Conservation (phyloP, 2,888 invertebrate genomes). For the Slavum lentiscoides region DNA sequence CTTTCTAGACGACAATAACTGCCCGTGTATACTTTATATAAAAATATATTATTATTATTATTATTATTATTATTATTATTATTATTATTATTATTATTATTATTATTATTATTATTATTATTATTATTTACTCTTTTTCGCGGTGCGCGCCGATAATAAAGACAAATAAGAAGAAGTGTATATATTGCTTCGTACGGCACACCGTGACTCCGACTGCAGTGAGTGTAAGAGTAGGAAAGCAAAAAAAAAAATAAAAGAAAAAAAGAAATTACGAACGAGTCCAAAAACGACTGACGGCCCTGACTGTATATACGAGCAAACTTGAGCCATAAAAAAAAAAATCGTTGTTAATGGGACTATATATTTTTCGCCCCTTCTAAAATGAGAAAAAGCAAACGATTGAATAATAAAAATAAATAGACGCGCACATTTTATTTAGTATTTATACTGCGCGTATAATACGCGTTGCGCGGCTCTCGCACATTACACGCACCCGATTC, state of each 20-base stretch:
- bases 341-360: constrained; percentile 32
- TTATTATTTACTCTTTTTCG: constrained; percentile 6
- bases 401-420: constrained; percentile 40
- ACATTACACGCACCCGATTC: too few species aligned
- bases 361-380: not conserved
- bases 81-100: constrained; percentile 23
- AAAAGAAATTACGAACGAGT: constrained; percentile 13
- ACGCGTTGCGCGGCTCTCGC: too few species aligned
- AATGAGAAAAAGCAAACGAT: constrained; percentile 25
- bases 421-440: not conserved
- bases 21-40: not conserved
- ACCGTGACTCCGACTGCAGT: not conserved
- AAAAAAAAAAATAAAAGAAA: not conserved
- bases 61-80: constrained; percentile 35
- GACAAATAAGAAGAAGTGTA: constrained; percentile 19
- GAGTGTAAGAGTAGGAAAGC: not conserved
- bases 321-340: constrained; percentile 45
- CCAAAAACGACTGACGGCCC: constrained; percentile 34
- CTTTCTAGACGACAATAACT: constrained; percentile 47
- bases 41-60: constrained; percentile 9
- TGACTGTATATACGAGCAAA: constrained; percentile 1
- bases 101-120: constrained; percentile 15
- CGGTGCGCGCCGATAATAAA: constrained; percentile 11
- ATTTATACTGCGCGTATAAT: too few species aligned
- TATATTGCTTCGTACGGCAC: not conserved